Evolutionary conservation across 2,888 invertebrate genomes (phyloP).

Genomic region (Papilio elwesi): DNA sequence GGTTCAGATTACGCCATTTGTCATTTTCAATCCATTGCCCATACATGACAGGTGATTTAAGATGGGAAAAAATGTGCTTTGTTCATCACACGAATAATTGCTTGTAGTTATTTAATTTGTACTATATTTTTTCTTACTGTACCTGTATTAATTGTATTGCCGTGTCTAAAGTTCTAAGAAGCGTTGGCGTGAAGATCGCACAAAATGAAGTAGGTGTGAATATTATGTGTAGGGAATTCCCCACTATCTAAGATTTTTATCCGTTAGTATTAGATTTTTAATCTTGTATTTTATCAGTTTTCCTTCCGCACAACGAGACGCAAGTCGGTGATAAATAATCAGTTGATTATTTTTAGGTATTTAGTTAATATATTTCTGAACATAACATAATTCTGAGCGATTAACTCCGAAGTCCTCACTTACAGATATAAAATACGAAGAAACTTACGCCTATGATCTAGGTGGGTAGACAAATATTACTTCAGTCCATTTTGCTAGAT

Average conservation of each 20-base stretch:
- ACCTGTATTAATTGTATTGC: no score
- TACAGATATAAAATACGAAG: no score
- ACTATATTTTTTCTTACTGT: no score
- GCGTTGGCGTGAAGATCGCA: background rate
- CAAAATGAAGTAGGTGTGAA: background rate
- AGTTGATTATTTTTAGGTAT: background rate
- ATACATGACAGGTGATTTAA: background rate
- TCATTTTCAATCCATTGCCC: background rate
- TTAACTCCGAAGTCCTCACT: no score
- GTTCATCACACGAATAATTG: background rate
- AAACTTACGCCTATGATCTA: no score
- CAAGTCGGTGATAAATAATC: background rate
- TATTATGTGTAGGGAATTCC: slow-evolving; percentile 2
- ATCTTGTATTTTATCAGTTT: background rate
- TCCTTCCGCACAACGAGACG: background rate
- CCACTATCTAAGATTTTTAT: background rate
- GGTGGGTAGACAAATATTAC: no score
- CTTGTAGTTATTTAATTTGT: no score
- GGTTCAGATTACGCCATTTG: background rate
- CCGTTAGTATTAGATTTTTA: background rate
- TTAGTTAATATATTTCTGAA: no score
- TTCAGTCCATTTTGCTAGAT: no score
- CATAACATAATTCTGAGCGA: no score
- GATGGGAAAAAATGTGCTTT: background rate
- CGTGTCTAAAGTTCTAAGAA: background rate